Conservation (phyloP, 2,797 vertebrate genomes). For the Glossophaga mutica region DNA sequence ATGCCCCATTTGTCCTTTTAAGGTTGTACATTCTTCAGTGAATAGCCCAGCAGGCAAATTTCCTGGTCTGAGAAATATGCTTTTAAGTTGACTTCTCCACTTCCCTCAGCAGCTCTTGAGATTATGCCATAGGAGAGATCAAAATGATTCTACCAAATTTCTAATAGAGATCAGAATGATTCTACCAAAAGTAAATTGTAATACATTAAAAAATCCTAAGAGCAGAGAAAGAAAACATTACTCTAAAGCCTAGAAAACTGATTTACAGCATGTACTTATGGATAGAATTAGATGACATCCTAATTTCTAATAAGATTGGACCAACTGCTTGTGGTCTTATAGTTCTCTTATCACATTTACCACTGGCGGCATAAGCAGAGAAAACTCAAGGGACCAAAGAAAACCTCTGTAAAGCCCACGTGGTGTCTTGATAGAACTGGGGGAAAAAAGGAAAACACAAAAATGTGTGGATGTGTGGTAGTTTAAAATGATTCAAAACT, state of each 20-base stretch:
- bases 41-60: not conserved
- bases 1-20: not conserved
- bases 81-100: not conserved
- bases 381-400: constrained; percentile 22
- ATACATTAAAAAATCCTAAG: not conserved
- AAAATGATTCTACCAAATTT: not conserved
- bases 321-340: not conserved
- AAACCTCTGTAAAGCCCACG: not conserved
- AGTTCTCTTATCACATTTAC: not conserved
- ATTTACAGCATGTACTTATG: not conserved
- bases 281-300: not conserved
- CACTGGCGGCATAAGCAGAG: not conserved
- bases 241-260: not conserved
- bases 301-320: not conserved
- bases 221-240: not conserved
- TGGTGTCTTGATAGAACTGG: not conserved
- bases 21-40: not conserved
- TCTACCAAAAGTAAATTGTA: not conserved
- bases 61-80: not conserved
- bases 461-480: no score
- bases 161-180: not conserved
- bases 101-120: not conserved
- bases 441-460: not conserved
- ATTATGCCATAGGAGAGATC: not conserved
- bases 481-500: not conserved